phyloP scores from a whole-genome alignment of 2,797 vertebrate species.

The Acestrorhynchus altus region DNA sequence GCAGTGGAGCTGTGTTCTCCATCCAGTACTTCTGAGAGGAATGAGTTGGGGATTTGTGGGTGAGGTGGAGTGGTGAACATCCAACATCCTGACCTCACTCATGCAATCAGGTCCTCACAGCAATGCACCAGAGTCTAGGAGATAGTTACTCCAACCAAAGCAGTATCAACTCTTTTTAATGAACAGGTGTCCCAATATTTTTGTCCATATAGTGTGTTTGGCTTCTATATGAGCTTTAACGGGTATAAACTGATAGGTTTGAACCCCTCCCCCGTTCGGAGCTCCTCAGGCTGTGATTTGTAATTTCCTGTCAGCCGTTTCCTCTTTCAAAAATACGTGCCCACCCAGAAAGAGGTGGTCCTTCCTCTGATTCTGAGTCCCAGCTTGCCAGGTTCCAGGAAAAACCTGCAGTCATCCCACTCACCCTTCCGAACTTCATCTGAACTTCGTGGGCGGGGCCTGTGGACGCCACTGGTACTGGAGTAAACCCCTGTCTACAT shows the following conservation, averaged over 20 bases:
- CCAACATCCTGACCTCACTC: too few species aligned
- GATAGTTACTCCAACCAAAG: too few species aligned
- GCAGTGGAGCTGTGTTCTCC: too few species aligned
- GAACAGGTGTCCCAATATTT: too few species aligned
- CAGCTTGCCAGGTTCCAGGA: constrained; percentile 1
- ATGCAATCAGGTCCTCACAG: too few species aligned
- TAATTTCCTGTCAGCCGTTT: constrained; percentile 4
- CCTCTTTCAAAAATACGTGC: not conserved
- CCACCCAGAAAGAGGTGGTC: constrained; percentile 6
- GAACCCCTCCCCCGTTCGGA: not conserved
- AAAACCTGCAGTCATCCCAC: not conserved
- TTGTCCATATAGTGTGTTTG: too few species aligned
- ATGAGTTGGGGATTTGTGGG: too few species aligned
- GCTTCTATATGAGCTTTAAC: not conserved
- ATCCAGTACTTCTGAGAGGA: too few species aligned
- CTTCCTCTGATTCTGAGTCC: constrained; percentile 12
- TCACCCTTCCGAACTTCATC: constrained; percentile 12
- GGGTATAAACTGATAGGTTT: not conserved
- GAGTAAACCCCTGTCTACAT: not conserved
- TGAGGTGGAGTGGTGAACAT: too few species aligned
- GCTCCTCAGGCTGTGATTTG: not conserved
- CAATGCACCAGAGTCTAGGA: too few species aligned
- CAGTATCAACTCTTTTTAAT: too few species aligned
- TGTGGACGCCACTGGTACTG: too few species aligned
- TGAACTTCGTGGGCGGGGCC: not conserved